These are phyloP conservation scores for Cylloceria caligata DNA, from an alignment of 2,888 invertebrate genomes.

Conservation along the genomic window DNA sequence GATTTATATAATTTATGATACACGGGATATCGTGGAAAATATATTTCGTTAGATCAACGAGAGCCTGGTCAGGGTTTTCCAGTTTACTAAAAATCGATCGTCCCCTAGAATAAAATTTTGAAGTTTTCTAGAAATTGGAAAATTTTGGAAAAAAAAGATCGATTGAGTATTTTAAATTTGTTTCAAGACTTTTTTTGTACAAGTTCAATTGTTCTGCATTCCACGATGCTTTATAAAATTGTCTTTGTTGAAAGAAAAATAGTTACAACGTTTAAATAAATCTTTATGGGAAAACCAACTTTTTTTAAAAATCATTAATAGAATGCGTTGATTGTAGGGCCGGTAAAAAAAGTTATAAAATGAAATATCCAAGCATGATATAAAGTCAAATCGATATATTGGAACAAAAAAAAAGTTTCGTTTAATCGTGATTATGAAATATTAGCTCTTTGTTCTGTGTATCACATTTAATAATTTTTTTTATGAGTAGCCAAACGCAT, in stretches of 20 bases:
- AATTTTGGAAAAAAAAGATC: no score
- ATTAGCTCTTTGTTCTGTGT: neutral
- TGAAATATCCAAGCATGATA: neutral
- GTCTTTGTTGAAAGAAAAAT: neutral
- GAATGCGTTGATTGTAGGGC: neutral
- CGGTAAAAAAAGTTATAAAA: neutral
- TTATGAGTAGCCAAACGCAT: neutral
- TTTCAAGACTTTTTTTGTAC: neutral
- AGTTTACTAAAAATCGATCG: neutral
- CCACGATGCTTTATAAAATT: neutral
- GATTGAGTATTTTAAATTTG: neutral
- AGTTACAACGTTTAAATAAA: slow-evolving; percentile 1
- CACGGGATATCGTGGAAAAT: slow-evolving; percentile 32
- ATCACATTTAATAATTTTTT: neutral
- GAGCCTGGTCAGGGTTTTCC: slow-evolving; percentile 22
- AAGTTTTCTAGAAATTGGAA: no score
- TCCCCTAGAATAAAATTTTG: neutral
- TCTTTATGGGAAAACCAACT: neutral
- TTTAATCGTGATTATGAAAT: neutral
- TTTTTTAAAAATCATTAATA: neutral
- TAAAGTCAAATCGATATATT: neutral
- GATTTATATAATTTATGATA: slow-evolving; percentile 8
- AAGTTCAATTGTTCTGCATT: neutral
- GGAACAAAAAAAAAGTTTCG: neutral
- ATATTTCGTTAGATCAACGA: slow-evolving; percentile 32